These are phyloP conservation scores for Coleophora deauratella DNA, from an alignment of 2,888 invertebrate species.

Conservation along the genomic window DNA sequence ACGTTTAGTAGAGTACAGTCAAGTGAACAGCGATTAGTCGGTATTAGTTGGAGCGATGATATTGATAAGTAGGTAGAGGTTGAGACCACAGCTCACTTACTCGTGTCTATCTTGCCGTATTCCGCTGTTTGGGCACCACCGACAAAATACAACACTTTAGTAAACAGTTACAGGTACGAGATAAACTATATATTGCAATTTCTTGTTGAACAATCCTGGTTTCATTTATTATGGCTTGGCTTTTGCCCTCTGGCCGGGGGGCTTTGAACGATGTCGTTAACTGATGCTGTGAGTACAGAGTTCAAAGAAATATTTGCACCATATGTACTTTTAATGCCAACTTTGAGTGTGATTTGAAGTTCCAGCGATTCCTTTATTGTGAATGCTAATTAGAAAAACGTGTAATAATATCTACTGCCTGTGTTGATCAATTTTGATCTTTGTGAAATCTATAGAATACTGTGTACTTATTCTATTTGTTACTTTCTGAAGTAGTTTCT, in stretches of 20 bases:
- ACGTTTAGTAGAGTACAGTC: constrained; percentile 55
- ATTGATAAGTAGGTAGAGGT: constrained; percentile 51
- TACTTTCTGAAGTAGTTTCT: too few species aligned
- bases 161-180: constrained; percentile 32
- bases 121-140: constrained; percentile 73
- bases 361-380: constrained; percentile 24
- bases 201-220: neutral
- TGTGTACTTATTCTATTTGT: too few species aligned
- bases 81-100: constrained; percentile 75
- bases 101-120: constrained; percentile 65
- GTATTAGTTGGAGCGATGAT: constrained; percentile 54
- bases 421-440: too few species aligned
- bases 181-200: neutral
- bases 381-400: too few species aligned
- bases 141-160: constrained; percentile 70
- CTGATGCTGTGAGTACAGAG: neutral
- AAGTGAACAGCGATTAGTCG: constrained; percentile 59
- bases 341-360: constrained; percentile 7
- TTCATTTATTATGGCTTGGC: neutral
- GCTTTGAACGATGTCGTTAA: too few species aligned
- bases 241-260: too few species aligned
- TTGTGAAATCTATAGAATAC: too few species aligned
- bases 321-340: too few species aligned
- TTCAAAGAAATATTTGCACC: neutral
- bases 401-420: too few species aligned